Base-by-base conservation (phyloP, 1,140 invertebrate genomes). In the Ostrea edulis region DNA sequence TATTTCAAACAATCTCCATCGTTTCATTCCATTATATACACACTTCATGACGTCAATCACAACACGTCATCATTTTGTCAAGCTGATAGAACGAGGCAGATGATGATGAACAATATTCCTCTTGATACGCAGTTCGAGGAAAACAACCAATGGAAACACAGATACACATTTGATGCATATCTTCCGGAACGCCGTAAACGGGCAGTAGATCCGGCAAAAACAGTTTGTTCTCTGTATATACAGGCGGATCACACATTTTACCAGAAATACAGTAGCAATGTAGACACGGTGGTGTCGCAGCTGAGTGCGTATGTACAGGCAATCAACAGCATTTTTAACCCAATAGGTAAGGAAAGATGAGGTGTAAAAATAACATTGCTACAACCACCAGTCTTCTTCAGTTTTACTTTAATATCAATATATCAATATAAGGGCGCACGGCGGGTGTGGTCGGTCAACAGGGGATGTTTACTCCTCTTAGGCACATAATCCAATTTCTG, bases 261-360 rank as follows among this genome's bases (percentile, higher is more conserved):
- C 94, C 96, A 98, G 92, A 97, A 97, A 95, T 98, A 98, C 94
- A 97, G 97, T 53, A 97, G 97, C 17, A 97, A 98, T 93, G 98
- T 98, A 94, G 98, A 99, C 94, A 97, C 98, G 0, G 98, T 98
- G 93, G 98, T 99, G 91, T 98, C 99, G 94, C 97, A 98, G 44
- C 98, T 99, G 96, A 98, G 98, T 0, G 96, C 98, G 84, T 98
- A 99, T 93, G 98, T 99, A 20, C 98, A 99, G 93, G 96, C 98
- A 93, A 98, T 98, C 88, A 99, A 99, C 95, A 96, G 97, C 12
- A 99, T 99, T 92, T 99, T 98, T 94, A 97, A 97, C 94, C 96
- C 97, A 85, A 98, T 98, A 93, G 97, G 97, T 98, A 94, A 95
- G 95, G 89, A 12, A 12, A 14, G 14, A 11, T 58, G 20, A 20